Evolutionary conservation across 2,888 invertebrate species (phyloP).

Genomic region (Acleris sparsana): DNA sequence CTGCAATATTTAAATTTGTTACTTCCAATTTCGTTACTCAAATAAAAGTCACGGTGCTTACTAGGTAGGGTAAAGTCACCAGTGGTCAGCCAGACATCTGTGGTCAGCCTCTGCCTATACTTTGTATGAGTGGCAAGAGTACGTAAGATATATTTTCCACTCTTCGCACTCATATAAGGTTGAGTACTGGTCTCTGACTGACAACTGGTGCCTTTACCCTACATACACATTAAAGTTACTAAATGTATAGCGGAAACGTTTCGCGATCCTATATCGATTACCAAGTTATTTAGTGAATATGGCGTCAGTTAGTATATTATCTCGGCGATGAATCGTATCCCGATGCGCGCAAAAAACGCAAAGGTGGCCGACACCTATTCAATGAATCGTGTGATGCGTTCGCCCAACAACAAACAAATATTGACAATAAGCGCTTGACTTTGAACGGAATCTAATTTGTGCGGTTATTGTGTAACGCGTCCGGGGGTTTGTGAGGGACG

Average conservation of each 20-base stretch:
- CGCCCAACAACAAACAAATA: constrained; percentile 74
- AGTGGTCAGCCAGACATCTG: too few relatives aligned
- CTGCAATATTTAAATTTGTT: too few relatives aligned
- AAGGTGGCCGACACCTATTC: constrained; percentile 74
- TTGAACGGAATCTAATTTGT: constrained; percentile 82
- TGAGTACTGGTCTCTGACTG: too few relatives aligned
- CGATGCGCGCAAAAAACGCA: constrained; percentile 58
- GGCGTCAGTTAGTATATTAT: constrained; percentile 41
- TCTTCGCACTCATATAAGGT: too few relatives aligned
- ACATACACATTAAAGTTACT: neutral
- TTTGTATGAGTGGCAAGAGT: too few relatives aligned
- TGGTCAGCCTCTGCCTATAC: too few relatives aligned
- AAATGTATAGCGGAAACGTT: constrained; percentile 28
- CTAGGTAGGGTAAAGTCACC: too few relatives aligned
- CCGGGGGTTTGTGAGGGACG: constrained; percentile 65
- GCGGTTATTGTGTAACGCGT: constrained; percentile 79
- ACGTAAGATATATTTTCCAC: too few relatives aligned
- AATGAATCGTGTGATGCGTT: constrained; percentile 74
- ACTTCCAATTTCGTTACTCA: too few relatives aligned
- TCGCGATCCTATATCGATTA: constrained; percentile 22
- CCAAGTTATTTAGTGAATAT: constrained; percentile 20
- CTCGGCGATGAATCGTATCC: constrained; percentile 41
- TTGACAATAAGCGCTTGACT: constrained; percentile 81
- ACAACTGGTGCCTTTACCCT: too few relatives aligned
- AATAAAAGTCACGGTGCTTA: too few relatives aligned